Base-by-base conservation (phyloP, 1,140 invertebrate species). In the Drosophila tsacasi region DNA sequence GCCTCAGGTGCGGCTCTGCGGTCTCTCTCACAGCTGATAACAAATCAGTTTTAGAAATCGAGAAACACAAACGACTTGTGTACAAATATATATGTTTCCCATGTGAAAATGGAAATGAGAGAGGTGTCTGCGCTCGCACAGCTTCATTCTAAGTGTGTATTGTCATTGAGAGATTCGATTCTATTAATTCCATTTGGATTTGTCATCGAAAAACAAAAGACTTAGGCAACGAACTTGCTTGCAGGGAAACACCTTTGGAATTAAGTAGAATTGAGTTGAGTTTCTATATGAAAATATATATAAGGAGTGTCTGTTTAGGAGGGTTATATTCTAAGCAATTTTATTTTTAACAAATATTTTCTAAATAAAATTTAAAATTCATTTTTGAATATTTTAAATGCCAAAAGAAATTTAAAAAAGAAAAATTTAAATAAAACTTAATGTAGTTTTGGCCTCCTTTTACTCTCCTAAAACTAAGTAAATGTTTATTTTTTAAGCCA, bases 171-270 rank as follows among this genome's bases (percentile, higher is more conserved):
- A 61, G 30, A 17, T 47, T 30, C 17, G 12, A 13, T 49, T 39
- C 17, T 17, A n/a, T 62, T 39, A 17, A 52, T 55, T 44, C 54
- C 54, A 39, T 4, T 25, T 12, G 21, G 35, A 65, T 44, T 73
- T 60, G 30, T 61, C 15, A 61, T 23, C 6, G 35, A 46, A 40
- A 62, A 74, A 57, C 72, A 57, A 82, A 82, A 82, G 76, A 87
- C 83, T 87, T 74, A 57, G 65, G 64, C 79, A 68, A 87, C 83
- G 50, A 87, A 89, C 80, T 79, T 79, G 64, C 2, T 12, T 3
- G 7, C 6, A 55, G 54, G 9, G 9, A 37, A 25, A 12, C 1
- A 23, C 1, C 0, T 0, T 37, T 6, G 21, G 7, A 9, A 0
- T 7, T 13, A 13, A 8, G n/a, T 54, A 17, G 5, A 10, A 0